Evolutionary conservation across 2,888 invertebrate genomes (phyloP).

Genomic region (Polyommatus iphigenia): DNA sequence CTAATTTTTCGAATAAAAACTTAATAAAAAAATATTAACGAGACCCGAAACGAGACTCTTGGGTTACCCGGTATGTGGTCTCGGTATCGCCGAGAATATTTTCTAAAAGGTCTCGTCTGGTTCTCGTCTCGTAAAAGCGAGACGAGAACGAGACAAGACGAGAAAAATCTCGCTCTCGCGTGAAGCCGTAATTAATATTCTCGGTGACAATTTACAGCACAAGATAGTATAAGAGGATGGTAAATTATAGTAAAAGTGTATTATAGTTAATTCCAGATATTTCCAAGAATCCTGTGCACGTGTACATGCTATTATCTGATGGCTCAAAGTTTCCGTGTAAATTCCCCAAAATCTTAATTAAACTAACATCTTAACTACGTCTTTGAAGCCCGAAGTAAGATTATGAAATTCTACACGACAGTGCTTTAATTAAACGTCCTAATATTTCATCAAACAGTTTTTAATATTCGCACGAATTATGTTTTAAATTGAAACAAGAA

Average conservation of each 20-base stretch:
- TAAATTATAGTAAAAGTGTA: background rate
- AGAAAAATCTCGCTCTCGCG: no score
- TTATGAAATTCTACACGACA: slow-evolving; percentile 14
- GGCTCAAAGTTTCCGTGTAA: background rate
- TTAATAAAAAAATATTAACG: no score
- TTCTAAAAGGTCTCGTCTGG: no score
- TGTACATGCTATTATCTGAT: background rate
- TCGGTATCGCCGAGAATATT: no score
- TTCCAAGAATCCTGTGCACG: background rate
- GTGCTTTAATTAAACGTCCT: background rate
- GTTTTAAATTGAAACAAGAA: background rate
- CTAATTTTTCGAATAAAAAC: no score
- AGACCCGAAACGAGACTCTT: no score
- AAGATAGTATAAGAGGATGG: background rate
- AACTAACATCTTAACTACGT: slow-evolving; percentile 6
- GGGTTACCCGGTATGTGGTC: no score
- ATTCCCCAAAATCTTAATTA: slow-evolving; percentile 15
- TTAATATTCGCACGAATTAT: background rate
- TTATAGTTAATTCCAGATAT: background rate
- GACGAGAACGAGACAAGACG: no score
- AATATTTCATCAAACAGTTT: slow-evolving; percentile 3
- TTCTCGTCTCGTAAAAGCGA: no score
- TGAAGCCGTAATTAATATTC: no score
- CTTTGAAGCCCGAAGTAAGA: slow-evolving; percentile 2
- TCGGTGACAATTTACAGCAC: background rate